Conservation (phyloP, 2,113 vertebrate species). For the Saguinus imperator region DNA sequence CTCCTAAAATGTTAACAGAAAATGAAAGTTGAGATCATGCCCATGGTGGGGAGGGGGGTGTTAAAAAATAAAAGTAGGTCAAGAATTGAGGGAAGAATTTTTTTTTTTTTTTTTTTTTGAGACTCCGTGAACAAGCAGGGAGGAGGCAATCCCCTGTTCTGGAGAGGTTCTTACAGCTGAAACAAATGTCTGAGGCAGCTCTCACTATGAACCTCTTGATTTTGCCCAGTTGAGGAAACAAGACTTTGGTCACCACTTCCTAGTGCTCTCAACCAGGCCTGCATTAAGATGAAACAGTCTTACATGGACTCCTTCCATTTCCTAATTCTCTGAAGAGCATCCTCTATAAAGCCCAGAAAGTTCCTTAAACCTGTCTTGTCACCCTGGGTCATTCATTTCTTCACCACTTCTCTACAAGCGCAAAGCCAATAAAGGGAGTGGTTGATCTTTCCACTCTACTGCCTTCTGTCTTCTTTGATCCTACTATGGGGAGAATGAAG, state of each 20-base stretch:
- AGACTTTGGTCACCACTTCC: neutral
- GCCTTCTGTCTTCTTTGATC: neutral
- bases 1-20: neutral
- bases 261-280: neutral
- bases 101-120: neutral
- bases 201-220: neutral
- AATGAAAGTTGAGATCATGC: neutral
- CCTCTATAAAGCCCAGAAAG: neutral
- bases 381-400: neutral
- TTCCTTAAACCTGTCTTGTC: neutral
- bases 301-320: neutral
- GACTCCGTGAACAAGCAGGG: neutral
- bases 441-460: neutral
- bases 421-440: neutral
- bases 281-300: neutral
- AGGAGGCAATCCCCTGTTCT: neutral
- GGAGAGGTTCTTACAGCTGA: neutral
- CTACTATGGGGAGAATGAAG: neutral
- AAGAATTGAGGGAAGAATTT: neutral
- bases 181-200: neutral
- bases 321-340: neutral
- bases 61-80: neutral
- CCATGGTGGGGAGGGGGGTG: neutral
- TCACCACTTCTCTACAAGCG: neutral
- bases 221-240: neutral